These are phyloP conservation scores for Oreamnos americanus DNA, from an alignment of 2,113 vertebrate genomes.

Conservation along the genomic window DNA sequence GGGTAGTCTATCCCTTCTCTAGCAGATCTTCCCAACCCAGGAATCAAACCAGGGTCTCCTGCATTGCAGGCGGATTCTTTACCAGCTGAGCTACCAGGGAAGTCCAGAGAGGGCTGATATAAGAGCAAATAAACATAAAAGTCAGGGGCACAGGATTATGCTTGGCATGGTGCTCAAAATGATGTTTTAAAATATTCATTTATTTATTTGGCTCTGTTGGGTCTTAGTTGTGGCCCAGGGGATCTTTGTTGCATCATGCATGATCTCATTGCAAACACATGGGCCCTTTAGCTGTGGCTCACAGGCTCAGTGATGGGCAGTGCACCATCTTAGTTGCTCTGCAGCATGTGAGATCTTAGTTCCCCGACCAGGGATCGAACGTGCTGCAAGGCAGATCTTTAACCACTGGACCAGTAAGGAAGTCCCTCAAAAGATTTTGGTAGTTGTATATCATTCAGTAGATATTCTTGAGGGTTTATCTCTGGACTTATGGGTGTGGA, in stretches of 20 bases:
- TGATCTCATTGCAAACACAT: background rate
- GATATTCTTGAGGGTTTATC: background rate
- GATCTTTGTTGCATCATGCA: background rate
- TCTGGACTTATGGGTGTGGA: accelerated
- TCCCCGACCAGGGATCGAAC: background rate
- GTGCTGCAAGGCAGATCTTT: background rate
- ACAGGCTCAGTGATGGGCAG: background rate
- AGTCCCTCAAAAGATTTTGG: background rate
- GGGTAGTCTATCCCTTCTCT: background rate
- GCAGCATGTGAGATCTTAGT: background rate
- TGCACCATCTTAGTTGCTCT: background rate
- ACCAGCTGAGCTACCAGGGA: background rate
- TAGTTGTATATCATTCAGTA: background rate
- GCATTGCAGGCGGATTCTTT: background rate
- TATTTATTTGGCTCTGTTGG: background rate
- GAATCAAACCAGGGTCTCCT: background rate
- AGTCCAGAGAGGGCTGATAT: background rate
- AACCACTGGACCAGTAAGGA: background rate
- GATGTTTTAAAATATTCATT: background rate
- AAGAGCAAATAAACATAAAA: background rate
- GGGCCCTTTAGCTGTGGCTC: background rate
- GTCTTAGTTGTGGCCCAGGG: background rate
- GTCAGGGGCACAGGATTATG: background rate
- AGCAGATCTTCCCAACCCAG: background rate
- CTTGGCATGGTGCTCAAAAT: background rate